Evolutionary conservation across 2,797 vertebrate genomes (phyloP).

Genomic region (Discoglossus pictus): DNA sequence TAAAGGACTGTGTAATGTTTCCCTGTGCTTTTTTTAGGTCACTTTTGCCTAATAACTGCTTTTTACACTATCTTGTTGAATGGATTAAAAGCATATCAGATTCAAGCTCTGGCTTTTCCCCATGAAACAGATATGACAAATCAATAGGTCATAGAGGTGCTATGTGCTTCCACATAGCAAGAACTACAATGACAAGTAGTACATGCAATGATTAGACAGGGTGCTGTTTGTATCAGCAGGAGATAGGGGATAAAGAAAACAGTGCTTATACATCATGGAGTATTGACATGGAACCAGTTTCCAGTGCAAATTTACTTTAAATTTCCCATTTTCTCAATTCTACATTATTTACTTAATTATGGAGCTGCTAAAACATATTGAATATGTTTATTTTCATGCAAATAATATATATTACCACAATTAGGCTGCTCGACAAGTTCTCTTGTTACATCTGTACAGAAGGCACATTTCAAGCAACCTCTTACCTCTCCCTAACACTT

Average conservation of each 20-base stretch:
- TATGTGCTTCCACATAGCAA: conserved; percentile 60
- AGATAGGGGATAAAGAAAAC: not conserved
- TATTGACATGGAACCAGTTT: conserved; percentile 11
- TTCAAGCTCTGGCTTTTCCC: conserved; percentile 68
- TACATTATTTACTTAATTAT: no score
- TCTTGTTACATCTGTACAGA: no score
- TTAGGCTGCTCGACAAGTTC: no score
- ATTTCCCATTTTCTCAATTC: no score
- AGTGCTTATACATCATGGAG: not conserved
- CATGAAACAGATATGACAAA: conserved; percentile 78
- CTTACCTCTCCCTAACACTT: no score
- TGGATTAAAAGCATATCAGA: conserved; percentile 76
- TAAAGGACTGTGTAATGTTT: conserved; percentile 58
- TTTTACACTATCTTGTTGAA: conserved; percentile 66
- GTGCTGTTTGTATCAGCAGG: not conserved
- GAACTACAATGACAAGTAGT: conserved; percentile 27
- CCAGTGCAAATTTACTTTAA: no score
- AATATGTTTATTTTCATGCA: no score
- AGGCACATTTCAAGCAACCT: no score
- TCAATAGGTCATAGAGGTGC: conserved; percentile 72
- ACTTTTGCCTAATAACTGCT: conserved; percentile 62
- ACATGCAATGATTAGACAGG: not conserved
- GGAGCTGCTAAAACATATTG: no score
- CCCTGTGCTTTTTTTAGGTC: conserved; percentile 51
- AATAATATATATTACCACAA: no score